A percentile compares a stretch with the other conserved stretches of the same genome.
These are phyloP conservation scores for Macrostomum lignano DNA, from an alignment of 1,140 invertebrate genomes.

Conservation along the genomic window DNA sequence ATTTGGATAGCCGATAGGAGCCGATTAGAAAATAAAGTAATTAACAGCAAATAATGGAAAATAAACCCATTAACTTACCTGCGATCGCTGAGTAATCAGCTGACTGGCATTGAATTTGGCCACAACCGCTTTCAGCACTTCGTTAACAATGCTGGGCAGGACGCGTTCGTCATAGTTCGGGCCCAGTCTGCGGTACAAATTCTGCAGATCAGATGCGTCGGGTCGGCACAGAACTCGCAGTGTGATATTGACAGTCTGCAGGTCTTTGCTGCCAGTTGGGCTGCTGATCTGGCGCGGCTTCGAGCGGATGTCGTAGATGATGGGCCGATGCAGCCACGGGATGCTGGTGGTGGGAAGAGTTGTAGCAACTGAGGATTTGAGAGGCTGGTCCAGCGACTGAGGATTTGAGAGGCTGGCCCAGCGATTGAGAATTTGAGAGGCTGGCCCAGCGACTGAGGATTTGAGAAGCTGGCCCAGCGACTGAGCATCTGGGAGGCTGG, in stretches of 20 bases:
- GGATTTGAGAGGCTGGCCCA: too few species aligned
- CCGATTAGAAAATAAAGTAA: too few species aligned
- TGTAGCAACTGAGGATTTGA: too few species aligned
- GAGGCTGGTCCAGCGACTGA: too few species aligned
- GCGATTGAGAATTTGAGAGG: too few species aligned
- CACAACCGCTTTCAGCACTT: conserved; percentile 91
- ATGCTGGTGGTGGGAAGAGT: too few species aligned
- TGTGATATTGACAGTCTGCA: conserved; percentile 98
- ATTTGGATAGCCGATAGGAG: too few species aligned
- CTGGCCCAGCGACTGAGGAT: too few species aligned
- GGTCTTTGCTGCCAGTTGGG: conserved; percentile 87
- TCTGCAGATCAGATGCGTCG: conserved; percentile 45
- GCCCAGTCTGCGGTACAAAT: conserved; percentile 54
- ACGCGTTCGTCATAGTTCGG: conserved; percentile 36
- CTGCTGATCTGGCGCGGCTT: conserved; percentile 79
- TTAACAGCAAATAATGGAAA: too few species aligned
- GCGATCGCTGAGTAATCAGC: conserved; percentile 83
- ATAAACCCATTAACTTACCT: too few species aligned
- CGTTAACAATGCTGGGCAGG: conserved; percentile 88
- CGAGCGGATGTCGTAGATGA: conserved; percentile 90
- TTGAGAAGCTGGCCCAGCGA: too few species aligned
- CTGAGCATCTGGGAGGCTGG: too few species aligned
- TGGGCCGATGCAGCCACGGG: conserved; percentile 96
- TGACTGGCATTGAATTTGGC: conserved; percentile 99
- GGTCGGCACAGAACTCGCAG: conserved; percentile 74